Evolutionary conservation across 2,113 vertebrate genomes (phyloP), one percentile per base, ranked within the genome.

Genomic region (Chaetops frenatus): DNA sequence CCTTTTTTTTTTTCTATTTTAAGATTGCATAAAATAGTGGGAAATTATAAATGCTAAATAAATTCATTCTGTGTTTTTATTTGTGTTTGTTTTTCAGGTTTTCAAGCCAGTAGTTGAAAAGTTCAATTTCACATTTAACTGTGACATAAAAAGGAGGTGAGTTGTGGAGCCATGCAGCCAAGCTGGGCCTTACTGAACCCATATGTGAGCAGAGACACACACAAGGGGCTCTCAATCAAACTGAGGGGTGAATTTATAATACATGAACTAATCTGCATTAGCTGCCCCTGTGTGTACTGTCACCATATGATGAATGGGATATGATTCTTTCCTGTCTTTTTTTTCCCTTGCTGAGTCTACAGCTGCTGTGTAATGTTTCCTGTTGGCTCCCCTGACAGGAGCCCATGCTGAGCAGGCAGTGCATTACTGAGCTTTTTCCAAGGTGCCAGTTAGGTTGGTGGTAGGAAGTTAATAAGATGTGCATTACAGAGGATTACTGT

Each of bases 21-120:
- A 40, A 78, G 69, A 40, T 33, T 65, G 25, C 5, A 16, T 85
- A 22, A 77, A 61, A 70, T 20, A 82, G 11, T 31, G 15, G 21
- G 18, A 80, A 82, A 69, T 67, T 61, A n/a, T n/a, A 74, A 45
- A 45, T 51, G 53, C 12, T 70, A 91, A 70, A 44, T 24, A 67
- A 31, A 80, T 62, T 80, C 2, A 64, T 12, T 42, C 21, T 81
- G 15, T 56, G 11, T 23, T 89, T 96, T 86, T 45, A 50, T 76
- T 11, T 95, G 24, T 93, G 65, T 50, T 96, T 76, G 35, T 83
- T 94, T 96, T 97, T 85, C 97, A 99, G 99, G 98, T 99, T 58
- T 99, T 99, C 92, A 99, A 99, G 97, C 99, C 99, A 35, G 98
- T 99, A 22, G 93, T 98, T 36, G 99, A 99, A 94, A 99, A 97